Evolutionary conservation across 2,888 invertebrate genomes (phyloP).

Genomic region (Heliconius aoede): DNA sequence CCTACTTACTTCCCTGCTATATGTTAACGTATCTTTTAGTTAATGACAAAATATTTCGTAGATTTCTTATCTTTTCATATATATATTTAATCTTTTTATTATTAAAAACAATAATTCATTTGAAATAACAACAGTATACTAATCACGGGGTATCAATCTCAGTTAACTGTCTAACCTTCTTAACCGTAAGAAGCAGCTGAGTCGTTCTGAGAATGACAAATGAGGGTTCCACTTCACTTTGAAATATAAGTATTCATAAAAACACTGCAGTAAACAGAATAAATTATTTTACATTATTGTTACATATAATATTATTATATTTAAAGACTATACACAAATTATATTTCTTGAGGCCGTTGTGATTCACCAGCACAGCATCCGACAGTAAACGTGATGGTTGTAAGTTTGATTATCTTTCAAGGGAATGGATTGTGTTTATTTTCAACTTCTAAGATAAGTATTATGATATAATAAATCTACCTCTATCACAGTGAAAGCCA

Average conservation of each 20-base stretch:
- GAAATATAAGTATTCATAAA: slow-evolving; percentile 28
- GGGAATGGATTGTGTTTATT: not conserved
- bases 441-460: not conserved
- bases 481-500: not conserved
- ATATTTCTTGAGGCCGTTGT: not conserved
- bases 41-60: no score
- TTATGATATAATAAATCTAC: not conserved
- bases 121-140: slow-evolving; percentile 21
- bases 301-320: not conserved
- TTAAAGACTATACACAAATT: not conserved
- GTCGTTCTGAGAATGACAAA: slow-evolving; percentile 31
- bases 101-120: not conserved
- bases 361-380: not conserved
- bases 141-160: slow-evolving; percentile 29
- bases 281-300: not conserved
- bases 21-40: no score
- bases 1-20: not conserved
- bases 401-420: not conserved
- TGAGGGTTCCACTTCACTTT: slow-evolving; percentile 28
- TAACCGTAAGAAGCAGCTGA: slow-evolving; percentile 30
- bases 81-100: not conserved
- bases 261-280: slow-evolving; percentile 23
- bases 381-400: not conserved
- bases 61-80: not conserved
- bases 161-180: slow-evolving; percentile 31